Conservation (phyloP, 2,113 vertebrate genomes). For the Saguinus imperator region DNA sequence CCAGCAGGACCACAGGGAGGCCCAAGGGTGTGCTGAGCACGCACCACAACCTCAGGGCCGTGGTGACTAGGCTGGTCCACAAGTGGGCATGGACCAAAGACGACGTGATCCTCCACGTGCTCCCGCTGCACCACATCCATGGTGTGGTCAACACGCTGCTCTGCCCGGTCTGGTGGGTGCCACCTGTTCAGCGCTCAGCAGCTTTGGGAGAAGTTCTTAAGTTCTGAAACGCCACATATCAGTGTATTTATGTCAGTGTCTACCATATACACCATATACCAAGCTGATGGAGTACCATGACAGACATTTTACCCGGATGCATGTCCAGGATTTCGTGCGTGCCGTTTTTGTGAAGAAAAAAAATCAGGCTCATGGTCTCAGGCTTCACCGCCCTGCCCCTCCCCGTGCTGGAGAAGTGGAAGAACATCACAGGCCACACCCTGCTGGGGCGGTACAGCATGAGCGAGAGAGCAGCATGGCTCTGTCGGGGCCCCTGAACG, state of each 20-base stretch:
- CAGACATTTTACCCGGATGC: conserved; percentile 87
- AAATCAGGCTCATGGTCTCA: conserved; percentile 96
- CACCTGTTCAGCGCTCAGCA: conserved; percentile 91
- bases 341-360: conserved; percentile 91
- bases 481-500: conserved; percentile 91
- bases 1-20: conserved; percentile 94
- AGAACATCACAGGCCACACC: conserved; percentile 90
- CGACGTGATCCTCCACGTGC: conserved; percentile 86
- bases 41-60: conserved; percentile 89
- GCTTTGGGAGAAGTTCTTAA: conserved; percentile 93
- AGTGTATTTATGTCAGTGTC: conserved; percentile 98
- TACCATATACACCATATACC: conserved; percentile 94
- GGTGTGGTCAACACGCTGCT: conserved; percentile 96
- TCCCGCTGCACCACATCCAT: conserved; percentile 95
- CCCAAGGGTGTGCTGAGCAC: conserved; percentile 97
- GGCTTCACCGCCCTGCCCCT: conserved; percentile 94
- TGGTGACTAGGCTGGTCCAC: conserved; percentile 82
- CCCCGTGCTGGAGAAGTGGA: conserved; percentile 93
- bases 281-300: conserved; percentile 92
- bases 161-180: conserved; percentile 96
- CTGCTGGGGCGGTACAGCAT: conserved; percentile 97
- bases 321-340: conserved; percentile 90
- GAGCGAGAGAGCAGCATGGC: conserved; percentile 99
- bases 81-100: too few relatives aligned
- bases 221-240: conserved; percentile 81